These are phyloP conservation scores for Sternotherus odoratus DNA, from an alignment of 2,797 vertebrate species.

Conservation along the genomic window DNA sequence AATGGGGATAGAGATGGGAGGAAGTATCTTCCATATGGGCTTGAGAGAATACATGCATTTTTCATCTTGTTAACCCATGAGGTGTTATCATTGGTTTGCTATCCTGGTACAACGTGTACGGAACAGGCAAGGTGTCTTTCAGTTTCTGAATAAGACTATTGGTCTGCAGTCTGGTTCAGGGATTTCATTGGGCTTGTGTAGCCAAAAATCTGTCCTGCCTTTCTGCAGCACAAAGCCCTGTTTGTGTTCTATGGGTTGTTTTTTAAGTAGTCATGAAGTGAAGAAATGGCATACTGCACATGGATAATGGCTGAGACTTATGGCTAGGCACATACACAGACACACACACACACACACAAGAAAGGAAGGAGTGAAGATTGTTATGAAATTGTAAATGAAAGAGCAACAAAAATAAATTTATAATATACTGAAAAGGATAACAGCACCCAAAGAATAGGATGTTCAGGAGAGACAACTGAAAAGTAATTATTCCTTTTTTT, in stretches of 20 bases:
- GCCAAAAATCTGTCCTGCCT: background rate
- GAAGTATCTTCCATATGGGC: background rate
- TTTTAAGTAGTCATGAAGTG: background rate
- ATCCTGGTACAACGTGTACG: background rate
- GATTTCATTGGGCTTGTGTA: background rate
- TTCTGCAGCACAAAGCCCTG: fast-evolving
- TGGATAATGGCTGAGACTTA: background rate
- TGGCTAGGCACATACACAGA: fast-evolving
- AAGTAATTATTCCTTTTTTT: constrained; percentile 30
- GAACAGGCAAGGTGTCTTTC: background rate
- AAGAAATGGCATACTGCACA: background rate
- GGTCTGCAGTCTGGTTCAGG: background rate
- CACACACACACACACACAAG: background rate
- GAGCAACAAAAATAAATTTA: too few relatives aligned
- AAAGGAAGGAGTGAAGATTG: background rate
- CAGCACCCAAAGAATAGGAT: background rate
- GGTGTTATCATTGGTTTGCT: background rate
- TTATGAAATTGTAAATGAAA: background rate
- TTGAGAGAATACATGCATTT: background rate
- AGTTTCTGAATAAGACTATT: background rate
- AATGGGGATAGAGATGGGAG: background rate
- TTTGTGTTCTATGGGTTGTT: background rate
- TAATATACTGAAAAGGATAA: background rate
- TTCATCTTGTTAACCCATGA: background rate
- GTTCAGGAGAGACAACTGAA: background rate